Conservation (phyloP, 2,888 invertebrate genomes). For the Capitulum mitella region DNA sequence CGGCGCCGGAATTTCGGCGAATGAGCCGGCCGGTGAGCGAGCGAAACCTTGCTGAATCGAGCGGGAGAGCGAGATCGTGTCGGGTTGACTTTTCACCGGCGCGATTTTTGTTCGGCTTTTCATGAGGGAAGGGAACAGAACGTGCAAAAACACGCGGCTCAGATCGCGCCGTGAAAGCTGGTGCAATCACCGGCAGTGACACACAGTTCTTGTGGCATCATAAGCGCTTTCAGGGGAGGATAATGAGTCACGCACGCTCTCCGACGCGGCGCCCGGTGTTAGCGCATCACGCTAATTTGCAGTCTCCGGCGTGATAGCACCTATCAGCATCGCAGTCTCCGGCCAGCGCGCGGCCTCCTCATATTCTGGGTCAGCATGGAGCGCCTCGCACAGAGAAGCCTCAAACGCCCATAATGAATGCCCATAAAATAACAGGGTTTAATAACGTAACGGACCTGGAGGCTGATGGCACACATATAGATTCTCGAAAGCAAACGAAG, state of each 20-base stretch:
- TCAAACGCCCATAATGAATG: background rate
- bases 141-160: background rate
- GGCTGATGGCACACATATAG: conserved; percentile 8
- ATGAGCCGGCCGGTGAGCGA: too few species aligned
- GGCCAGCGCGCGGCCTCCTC: background rate
- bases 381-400: background rate
- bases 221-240: background rate
- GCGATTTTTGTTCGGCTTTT: background rate
- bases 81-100: background rate
- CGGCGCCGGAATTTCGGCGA: too few species aligned
- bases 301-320: background rate
- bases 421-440: conserved; percentile 16
- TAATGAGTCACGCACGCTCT: background rate
- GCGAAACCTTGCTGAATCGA: too few species aligned
- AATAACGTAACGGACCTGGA: background rate
- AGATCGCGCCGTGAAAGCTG: background rate
- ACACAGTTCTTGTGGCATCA: background rate
- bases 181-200: background rate
- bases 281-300: background rate
- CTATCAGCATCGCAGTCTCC: background rate
- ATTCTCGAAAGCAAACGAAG: background rate
- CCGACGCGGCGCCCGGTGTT: background rate
- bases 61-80: too few species aligned
- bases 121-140: background rate
- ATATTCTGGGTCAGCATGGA: background rate